Evolutionary conservation across 2,888 invertebrate genomes (phyloP).

Genomic region (Hypsopygia costalis): DNA sequence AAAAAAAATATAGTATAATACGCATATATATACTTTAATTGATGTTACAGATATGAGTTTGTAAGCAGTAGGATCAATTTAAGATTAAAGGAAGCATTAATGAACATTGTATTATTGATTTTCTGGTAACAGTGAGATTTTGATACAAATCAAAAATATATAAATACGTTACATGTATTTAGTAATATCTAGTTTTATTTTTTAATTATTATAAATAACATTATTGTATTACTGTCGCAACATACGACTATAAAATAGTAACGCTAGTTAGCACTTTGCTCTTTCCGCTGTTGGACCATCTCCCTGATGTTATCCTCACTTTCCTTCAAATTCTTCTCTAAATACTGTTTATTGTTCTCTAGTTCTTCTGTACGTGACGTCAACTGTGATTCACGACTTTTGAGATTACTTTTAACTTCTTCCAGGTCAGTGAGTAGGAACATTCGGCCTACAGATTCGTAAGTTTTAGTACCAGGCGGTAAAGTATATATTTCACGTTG

Average conservation of each 20-base stretch:
- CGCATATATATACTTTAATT: too few relatives aligned
- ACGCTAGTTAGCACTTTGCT: slow-evolving; percentile 39
- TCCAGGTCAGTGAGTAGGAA: slow-evolving; percentile 86
- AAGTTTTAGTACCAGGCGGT: slow-evolving; percentile 84
- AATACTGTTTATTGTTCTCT: slow-evolving; percentile 88
- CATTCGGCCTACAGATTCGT: slow-evolving; percentile 92
- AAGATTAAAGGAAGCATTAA: too few relatives aligned
- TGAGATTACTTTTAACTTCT: slow-evolving; percentile 83
- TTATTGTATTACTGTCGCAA: too few relatives aligned
- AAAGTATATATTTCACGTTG: slow-evolving; percentile 82
- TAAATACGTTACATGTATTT: too few relatives aligned
- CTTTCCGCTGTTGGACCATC: slow-evolving; percentile 86
- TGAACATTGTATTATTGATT: too few relatives aligned
- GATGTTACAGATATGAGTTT: too few relatives aligned
- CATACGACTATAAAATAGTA: background rate
- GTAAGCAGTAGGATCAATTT: too few relatives aligned
- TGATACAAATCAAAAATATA: too few relatives aligned
- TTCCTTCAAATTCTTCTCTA: slow-evolving; percentile 90
- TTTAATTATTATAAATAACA: too few relatives aligned
- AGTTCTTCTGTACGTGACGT: slow-evolving; percentile 86
- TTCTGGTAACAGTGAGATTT: too few relatives aligned
- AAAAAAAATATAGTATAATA: too few relatives aligned
- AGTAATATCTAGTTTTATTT: too few relatives aligned
- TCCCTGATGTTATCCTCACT: slow-evolving; percentile 92
- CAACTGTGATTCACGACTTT: slow-evolving; percentile 76